A percentile compares a stretch with the other conserved stretches of the same genome.
These are phyloP conservation scores for Invenusta paracnida DNA, from an alignment of 2,888 invertebrate species.

Conservation along the genomic window DNA sequence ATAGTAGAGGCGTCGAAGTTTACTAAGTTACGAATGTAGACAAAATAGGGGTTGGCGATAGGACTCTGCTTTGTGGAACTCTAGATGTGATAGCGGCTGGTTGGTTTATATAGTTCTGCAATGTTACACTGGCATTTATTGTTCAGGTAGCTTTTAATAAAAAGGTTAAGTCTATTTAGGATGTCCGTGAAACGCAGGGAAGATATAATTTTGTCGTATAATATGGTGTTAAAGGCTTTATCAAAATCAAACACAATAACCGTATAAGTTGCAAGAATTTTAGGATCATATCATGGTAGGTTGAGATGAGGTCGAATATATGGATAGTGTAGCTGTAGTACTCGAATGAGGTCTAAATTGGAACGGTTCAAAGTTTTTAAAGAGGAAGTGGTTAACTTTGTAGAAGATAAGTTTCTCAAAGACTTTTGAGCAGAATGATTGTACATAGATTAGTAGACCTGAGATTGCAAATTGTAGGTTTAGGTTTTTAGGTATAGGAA, in stretches of 20 bases:
- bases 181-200: not conserved
- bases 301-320: constrained; percentile 4
- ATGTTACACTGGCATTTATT: constrained; percentile 3
- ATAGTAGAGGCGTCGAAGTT: constrained; percentile 23
- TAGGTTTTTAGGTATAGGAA: not conserved
- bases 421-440: constrained; percentile 17
- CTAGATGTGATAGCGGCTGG: constrained; percentile 1
- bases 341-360: constrained; percentile 25
- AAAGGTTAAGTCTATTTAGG: not conserved
- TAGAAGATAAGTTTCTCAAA: constrained; percentile 17
- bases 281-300: constrained; percentile 10
- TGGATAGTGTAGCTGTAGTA: constrained; percentile 12
- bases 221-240: constrained; percentile 5
- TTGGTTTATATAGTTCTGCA: constrained; percentile 16
- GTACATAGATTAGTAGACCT: not conserved
- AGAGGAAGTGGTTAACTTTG: not conserved
- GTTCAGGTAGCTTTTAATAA: constrained; percentile 22
- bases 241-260: constrained; percentile 7
- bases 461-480: not conserved
- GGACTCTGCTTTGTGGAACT: constrained; percentile 4
- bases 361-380: constrained; percentile 12
- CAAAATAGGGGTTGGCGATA: not conserved
- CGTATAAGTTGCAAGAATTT: constrained; percentile 26
- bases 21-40: not conserved
- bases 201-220: not conserved